Evolutionary conservation across 2,888 invertebrate species (phyloP).

Genomic region (Ichneumon xanthorius): DNA sequence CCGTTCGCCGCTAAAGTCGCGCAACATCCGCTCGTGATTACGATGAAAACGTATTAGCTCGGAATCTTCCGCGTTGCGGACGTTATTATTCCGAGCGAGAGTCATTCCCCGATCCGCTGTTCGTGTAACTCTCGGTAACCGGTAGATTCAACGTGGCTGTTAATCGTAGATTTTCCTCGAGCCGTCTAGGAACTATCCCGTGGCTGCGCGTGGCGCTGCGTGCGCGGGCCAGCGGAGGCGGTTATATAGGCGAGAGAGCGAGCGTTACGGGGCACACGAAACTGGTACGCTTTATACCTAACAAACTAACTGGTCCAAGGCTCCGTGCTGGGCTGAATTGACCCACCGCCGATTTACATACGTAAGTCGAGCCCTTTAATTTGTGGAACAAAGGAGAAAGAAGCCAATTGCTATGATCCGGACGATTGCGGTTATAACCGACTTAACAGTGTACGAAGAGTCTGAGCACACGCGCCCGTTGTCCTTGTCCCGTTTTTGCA

Average conservation of each 20-base stretch:
- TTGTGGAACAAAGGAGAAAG: conserved; percentile 59
- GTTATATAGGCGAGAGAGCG: neutral
- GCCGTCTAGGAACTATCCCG: neutral
- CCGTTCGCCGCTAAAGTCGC: neutral
- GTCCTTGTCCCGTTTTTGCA: conserved; percentile 60
- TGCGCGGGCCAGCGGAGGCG: neutral
- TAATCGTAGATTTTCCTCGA: conserved; percentile 31
- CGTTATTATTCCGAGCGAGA: conserved; percentile 30
- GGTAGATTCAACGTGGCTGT: conserved; percentile 6
- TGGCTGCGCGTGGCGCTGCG: neutral
- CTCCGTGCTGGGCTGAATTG: conserved; percentile 57
- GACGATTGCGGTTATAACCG: conserved; percentile 57
- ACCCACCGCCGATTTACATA: conserved; percentile 58
- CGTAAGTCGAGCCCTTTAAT: conserved; percentile 57
- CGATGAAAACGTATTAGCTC: neutral
- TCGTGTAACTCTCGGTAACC: conserved; percentile 1
- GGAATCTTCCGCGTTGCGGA: conserved; percentile 4
- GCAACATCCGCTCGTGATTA: conserved; percentile 26
- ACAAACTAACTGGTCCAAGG: conserved; percentile 57
- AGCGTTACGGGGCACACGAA: neutral
- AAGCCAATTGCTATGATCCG: conserved; percentile 58
- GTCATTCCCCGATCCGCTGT: conserved; percentile 10
- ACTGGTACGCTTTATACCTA: neutral
- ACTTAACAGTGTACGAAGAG: conserved; percentile 25
- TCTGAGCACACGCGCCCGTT: conserved; percentile 29